phyloP scores from a whole-genome alignment of 2,113 vertebrate species.

The Emydocephalus ijimae region DNA sequence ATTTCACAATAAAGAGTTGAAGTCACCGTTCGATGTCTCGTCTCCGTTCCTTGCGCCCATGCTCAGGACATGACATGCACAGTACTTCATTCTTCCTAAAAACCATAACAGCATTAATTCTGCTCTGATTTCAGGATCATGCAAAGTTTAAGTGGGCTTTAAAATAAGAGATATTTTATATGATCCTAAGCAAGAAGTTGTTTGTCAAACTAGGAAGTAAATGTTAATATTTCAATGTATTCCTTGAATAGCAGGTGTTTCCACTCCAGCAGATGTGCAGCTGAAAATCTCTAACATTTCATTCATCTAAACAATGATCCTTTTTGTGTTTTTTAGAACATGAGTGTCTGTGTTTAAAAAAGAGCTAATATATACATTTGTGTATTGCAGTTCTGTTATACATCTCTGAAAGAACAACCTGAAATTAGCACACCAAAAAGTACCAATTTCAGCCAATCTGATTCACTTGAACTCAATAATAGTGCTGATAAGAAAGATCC shows the following conservation, averaged over 20 bases:
- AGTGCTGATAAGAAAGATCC: background rate
- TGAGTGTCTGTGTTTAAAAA: constrained; percentile 33
- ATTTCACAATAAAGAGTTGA: no score
- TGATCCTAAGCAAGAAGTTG: background rate
- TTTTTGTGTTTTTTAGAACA: constrained; percentile 45
- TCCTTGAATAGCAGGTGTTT: background rate
- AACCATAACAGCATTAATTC: background rate
- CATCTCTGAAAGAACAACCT: background rate
- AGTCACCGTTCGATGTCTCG: no score
- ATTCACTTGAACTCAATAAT: background rate
- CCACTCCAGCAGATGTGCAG: constrained; percentile 18
- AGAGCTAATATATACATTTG: constrained; percentile 19
- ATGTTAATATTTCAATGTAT: background rate
- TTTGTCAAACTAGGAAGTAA: background rate
- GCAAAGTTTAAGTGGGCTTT: background rate
- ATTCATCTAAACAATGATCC: constrained; percentile 21
- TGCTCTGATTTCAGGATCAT: background rate
- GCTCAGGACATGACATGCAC: no score
- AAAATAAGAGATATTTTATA: background rate
- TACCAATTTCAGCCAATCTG: background rate
- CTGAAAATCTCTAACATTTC: constrained; percentile 23
- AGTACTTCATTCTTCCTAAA: background rate
- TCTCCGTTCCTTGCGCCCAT: no score
- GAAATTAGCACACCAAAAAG: background rate
- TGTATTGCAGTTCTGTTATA: constrained; percentile 4